Base-by-base conservation (phyloP, 2,113 vertebrate genomes). In the Probosciger aterrimus region DNA sequence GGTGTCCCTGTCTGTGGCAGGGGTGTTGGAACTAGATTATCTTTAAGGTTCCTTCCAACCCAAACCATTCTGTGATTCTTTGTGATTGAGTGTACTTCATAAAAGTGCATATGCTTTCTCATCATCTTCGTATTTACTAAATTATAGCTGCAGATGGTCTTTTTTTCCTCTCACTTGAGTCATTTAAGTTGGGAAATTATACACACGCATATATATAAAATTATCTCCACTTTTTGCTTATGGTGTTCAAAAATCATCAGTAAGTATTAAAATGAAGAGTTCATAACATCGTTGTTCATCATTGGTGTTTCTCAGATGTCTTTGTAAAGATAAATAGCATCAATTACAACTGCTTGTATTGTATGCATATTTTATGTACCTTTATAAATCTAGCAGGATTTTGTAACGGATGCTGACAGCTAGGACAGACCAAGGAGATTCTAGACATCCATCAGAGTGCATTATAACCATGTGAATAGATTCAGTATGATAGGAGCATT, bases 401-500 rank as follows among this genome's bases (percentile, higher is more conserved):
- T 91, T 90, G 49, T 87, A 53, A 89, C 67, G 77, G 39, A 69
- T 82, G 46, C 59, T 95, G 84, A 88, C 87, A 93, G 90, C 78
- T 92, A 82, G 95, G 93, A 82, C 92, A 95, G 84, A 80, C 89
- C 91, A 96, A 96, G 92, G 81, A 76, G 82, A 94, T 85, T 93
- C 37, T 91, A 94, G 90, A 82, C 93, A 95, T 90, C 84, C 41
- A 93, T 94, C 94, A 96, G 75, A 8, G 60, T 49, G 93, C 46
- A 80, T 95, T 97, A 94, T 53, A 85, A 46, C 70, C 10, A 31
- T 35, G 8, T 95, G 87, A 93, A 95, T 82, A 93, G 71, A 97
- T 97, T 90, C 13, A 50, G 28, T 80, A 39, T 96, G 94, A 95
- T 95, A 39, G 92, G 71, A 93, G 10, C 82, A 80, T 94, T 95